Base-by-base conservation (phyloP, 2,797 vertebrate genomes). In the Sebastiscus albofasciatus region DNA sequence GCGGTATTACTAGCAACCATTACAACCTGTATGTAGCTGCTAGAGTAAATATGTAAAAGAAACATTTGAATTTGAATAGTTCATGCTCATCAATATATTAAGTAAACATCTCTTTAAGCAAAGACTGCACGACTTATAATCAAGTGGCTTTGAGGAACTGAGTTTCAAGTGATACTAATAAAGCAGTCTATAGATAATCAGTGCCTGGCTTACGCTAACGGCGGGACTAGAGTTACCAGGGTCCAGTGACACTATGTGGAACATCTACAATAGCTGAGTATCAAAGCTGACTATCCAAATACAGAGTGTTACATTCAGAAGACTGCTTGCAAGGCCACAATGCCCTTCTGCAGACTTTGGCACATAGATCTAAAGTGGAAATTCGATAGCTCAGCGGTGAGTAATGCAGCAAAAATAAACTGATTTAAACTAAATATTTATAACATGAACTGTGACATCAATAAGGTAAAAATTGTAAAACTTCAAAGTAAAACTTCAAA, bases 331-430 rank as follows among this genome's bases (percentile, higher is more conserved):
- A 87, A 90, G 82, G 82, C 87, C 87, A 90, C 84, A 89, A 75
- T 89, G 90, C 80, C 89, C 87, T 89, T 91, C 86, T 79, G 80
- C 46, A 78, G 79, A 42, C 56, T 67, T 69, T 80, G 81, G 68
- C 83, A n/a, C 22, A 64, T 61, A 67, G 60, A 77, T 91, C 85
- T 83, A 65, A 89, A 75, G 10, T 80, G 56, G 89, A 79, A 89
- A 82, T 67, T 26, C 27, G 70, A 87, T 65, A 73, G 78, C 65
- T 74, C 34, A 65, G 83, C 10, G 8, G 64, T 80, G 76, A 76
- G 56, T 27, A 86, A 74, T 42, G 60, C 59, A 77, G 42, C 75
- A 72, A 77, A 90, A 87, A 90, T 90, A 88, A 87, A 91, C 55
- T 8, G 3, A 73, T 83, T 70, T 60, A 24, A 76, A n/a, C 5